Conservation (phyloP, 2,113 vertebrate genomes). For the Hippocampus guttulatus region DNA sequence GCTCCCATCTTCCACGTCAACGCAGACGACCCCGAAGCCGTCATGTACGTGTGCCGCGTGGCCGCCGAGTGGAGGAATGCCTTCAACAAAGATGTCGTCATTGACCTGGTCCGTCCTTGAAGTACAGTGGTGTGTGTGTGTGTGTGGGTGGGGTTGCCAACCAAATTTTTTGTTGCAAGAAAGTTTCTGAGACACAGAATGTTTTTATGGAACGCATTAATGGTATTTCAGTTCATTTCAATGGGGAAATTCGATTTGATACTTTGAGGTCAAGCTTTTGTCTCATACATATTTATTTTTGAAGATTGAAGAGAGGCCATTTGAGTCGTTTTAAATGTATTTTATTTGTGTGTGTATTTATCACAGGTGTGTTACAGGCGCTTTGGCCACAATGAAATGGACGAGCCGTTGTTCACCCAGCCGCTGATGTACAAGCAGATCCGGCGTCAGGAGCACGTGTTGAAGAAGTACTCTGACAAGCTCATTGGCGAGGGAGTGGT, state of each 20-base stretch:
- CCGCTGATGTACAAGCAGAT: conserved; percentile 94
- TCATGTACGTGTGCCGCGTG: conserved; percentile 87
- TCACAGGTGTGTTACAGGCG: conserved; percentile 83
- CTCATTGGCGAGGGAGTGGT: conserved; percentile 85
- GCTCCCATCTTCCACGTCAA: conserved; percentile 92
- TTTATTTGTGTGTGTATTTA: background rate
- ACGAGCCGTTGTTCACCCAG: conserved; percentile 91
- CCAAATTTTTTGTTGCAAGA: too few species aligned
- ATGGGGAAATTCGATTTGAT: background rate
- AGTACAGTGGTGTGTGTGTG: background rate
- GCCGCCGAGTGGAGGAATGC: conserved; percentile 85
- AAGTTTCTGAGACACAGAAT: too few species aligned
- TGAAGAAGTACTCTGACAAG: conserved; percentile 86
- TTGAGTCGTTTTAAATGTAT: too few species aligned
- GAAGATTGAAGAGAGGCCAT: background rate
- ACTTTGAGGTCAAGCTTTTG: background rate
- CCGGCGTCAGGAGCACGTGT: conserved; percentile 81
- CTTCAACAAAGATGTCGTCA: conserved; percentile 90
- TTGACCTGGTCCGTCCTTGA: conserved; percentile 76
- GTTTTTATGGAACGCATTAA: background rate
- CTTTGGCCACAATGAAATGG: conserved; percentile 92
- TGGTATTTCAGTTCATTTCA: too few species aligned
- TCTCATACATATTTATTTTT: background rate
- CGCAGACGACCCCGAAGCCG: conserved; percentile 83
- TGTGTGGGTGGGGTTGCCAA: too few species aligned